These are phyloP conservation scores for Gobius niger DNA, from an alignment of 2,113 vertebrate species.

Conservation along the genomic window DNA sequence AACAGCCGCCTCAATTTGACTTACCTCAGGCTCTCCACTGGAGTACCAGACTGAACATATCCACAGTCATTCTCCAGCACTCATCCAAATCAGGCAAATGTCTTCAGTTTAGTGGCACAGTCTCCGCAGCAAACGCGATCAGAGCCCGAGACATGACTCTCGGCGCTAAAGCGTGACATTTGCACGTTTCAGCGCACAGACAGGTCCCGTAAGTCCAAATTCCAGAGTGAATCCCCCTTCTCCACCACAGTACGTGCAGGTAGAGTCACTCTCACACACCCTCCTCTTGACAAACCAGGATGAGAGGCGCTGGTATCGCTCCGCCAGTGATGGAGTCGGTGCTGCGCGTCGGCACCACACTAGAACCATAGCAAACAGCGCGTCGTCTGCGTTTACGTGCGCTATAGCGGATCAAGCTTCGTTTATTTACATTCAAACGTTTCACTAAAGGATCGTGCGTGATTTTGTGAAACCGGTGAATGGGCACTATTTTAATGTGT, in stretches of 20 bases:
- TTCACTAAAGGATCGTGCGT: neutral
- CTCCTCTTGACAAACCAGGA: slow-evolving; percentile 47
- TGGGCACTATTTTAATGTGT: slow-evolving; percentile 72
- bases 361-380: neutral
- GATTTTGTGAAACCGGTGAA: neutral
- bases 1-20: slow-evolving; percentile 57
- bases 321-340: slow-evolving; percentile 63
- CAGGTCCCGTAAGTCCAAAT: slow-evolving; percentile 38
- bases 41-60: slow-evolving; percentile 62
- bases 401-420: neutral
- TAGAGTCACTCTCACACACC: slow-evolving; percentile 57
- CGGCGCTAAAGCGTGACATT: neutral
- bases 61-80: slow-evolving; percentile 46
- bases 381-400: neutral
- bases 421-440: neutral
- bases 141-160: neutral
- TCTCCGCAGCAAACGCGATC: slow-evolving; percentile 36
- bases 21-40: slow-evolving; percentile 69
- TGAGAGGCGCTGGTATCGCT: slow-evolving; percentile 64
- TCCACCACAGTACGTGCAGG: slow-evolving; percentile 56
- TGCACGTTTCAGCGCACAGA: slow-evolving; percentile 44
- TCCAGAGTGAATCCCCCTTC: slow-evolving; percentile 39
- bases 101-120: slow-evolving; percentile 45
- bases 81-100: slow-evolving; percentile 36
- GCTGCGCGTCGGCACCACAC: slow-evolving; percentile 43